Base-by-base conservation (phyloP, 2,888 invertebrate species). In the Gymnoscelis rufifasciata region DNA sequence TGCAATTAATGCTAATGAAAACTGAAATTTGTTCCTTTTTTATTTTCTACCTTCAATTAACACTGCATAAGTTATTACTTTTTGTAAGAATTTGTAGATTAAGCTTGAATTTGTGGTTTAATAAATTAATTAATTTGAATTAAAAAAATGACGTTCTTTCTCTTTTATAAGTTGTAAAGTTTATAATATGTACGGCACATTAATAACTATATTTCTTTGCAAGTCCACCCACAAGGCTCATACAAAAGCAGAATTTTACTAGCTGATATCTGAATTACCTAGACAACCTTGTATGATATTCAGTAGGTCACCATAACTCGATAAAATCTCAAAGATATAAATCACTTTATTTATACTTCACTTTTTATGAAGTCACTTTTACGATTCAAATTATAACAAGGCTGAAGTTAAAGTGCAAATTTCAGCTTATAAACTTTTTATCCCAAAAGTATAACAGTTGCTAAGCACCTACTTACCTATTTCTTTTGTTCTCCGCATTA, bases 331-430 rank as follows among this genome's bases (percentile, higher is more conserved):
- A 53, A 59, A 43, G 54, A 57, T 63, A 68, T 72, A 69, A 74
- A 76, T 76, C 64, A 65, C 62, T 61, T 62, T 59, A 58, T 63
- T 68, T 19, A 66, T 69, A 67, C 62, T 68, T 47, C 42, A 54
- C 47, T 55, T 63, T 69, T 73, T 73, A 71, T 61, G 48, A 51
- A 66, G 66, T 65, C 64, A 66, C 59, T 68, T 71, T 71, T 69
- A 70, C 61, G 68, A 64, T 57, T 69, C 62, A 42, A 68, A 73
- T 71, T 64, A 62, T 57, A 55, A 60, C 59, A 61, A 56, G 56
- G 60, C 57, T 64, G 65, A 64, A 60, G 58, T 55, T 38, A 37
- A 43, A 29, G 24, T 30, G 24, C 7, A 29, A 29, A n/a, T 38
- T 7, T 38, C 56, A 45, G 59, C 62, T 66, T 13, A 13, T 12